Evolutionary conservation across 2,113 vertebrate genomes (phyloP).

Genomic region (Orycteropus afer): DNA sequence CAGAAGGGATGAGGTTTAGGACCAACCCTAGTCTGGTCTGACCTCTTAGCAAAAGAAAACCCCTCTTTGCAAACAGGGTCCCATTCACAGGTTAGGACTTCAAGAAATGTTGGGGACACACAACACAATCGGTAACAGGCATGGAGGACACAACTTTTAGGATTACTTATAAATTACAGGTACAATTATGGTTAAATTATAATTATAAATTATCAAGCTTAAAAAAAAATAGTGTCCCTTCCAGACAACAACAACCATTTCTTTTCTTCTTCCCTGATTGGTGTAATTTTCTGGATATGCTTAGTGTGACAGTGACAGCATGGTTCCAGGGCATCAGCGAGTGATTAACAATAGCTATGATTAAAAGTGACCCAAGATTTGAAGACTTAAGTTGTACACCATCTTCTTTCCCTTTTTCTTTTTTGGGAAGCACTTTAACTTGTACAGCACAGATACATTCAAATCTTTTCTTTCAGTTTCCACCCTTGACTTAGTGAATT

Average conservation of each 20-base stretch:
- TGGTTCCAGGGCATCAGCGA: not conserved
- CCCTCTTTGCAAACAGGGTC: too few relatives aligned
- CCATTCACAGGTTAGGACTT: not conserved
- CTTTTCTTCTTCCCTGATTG: constrained; percentile 38
- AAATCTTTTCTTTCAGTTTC: constrained; percentile 61
- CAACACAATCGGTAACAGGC: not conserved
- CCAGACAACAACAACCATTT: not conserved
- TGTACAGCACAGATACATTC: not conserved
- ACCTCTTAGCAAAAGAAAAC: too few relatives aligned
- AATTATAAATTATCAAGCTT: not conserved
- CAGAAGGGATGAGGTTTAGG: too few relatives aligned
- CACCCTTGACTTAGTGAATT: constrained; percentile 36
- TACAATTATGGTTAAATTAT: not conserved
- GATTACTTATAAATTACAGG: not conserved
- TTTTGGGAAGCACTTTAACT: constrained; percentile 54
- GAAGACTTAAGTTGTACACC: constrained; percentile 61
- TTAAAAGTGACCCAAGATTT: constrained; percentile 40
- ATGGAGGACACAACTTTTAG: not conserved
- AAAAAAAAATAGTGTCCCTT: not conserved
- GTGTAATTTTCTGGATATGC: not conserved
- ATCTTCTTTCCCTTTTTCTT: not conserved
- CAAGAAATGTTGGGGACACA: not conserved
- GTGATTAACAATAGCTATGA: constrained; percentile 56
- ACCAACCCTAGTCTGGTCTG: too few relatives aligned
- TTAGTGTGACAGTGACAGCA: too few relatives aligned